A percentile compares a stretch with the other conserved stretches of the same genome.
Evolutionary conservation across 2,888 invertebrate genomes (phyloP).

Genomic region (Pammene fasciana): DNA sequence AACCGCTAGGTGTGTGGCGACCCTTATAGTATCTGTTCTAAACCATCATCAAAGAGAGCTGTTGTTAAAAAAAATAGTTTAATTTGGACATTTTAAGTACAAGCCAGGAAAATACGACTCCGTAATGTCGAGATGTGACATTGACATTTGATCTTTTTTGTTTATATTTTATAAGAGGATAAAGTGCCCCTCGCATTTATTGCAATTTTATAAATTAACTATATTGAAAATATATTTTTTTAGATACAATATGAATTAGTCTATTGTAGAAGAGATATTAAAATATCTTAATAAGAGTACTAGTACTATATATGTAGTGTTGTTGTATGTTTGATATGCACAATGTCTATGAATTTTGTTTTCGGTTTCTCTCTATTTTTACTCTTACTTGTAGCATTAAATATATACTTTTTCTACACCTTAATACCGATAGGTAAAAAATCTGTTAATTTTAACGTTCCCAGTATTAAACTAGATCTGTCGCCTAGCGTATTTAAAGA

Average conservation of each 20-base stretch:
- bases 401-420: constrained; percentile 75
- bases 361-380: constrained; percentile 74
- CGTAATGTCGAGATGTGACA: constrained; percentile 8
- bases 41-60: too few relatives aligned
- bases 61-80: background rate
- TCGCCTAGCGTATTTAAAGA: constrained; percentile 63
- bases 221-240: background rate
- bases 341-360: constrained; percentile 77
- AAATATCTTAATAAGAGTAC: background rate
- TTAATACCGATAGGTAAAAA: constrained; percentile 62
- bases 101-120: constrained; percentile 3
- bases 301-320: background rate
- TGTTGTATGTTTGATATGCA: constrained; percentile 36
- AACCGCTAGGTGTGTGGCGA: too few relatives aligned
- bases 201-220: constrained; percentile 12
- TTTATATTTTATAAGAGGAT: constrained; percentile 14
- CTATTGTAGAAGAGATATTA: too few relatives aligned
- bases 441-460: constrained; percentile 56
- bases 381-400: constrained; percentile 69
- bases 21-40: too few relatives aligned
- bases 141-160: constrained; percentile 12
- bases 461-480: constrained; percentile 60
- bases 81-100: background rate
- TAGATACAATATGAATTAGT: constrained; percentile 11
- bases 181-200: constrained; percentile 5